Conservation (phyloP, 2,113 vertebrate genomes). For the Petaurus breviceps region DNA sequence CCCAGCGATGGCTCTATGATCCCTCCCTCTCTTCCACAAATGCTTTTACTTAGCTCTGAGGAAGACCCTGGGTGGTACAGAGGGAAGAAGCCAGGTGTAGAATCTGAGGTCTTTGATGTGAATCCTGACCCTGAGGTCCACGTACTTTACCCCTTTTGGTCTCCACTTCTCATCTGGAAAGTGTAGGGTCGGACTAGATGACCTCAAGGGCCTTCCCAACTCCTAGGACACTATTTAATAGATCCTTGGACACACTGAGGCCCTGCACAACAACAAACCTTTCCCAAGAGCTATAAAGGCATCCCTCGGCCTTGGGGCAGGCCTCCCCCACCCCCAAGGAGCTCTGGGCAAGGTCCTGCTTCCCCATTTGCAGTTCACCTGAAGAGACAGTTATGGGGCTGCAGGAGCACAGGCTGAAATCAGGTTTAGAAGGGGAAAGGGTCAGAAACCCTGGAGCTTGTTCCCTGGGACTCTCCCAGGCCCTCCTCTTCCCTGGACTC, state of each 20-base stretch:
- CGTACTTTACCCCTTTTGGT: neutral
- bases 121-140: neutral
- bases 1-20: neutral
- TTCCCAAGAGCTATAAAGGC: too few relatives aligned
- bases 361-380: neutral
- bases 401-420: neutral
- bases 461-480: neutral
- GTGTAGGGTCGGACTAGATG: neutral
- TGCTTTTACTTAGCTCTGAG: neutral
- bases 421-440: slow-evolving; percentile 2
- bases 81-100: neutral
- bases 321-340: neutral
- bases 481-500: neutral
- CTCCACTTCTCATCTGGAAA: neutral
- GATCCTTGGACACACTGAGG: neutral
- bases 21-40: neutral
- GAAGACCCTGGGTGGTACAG: neutral
- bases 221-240: neutral
- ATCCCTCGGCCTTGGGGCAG: neutral
- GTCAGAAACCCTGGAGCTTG: neutral
- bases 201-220: neutral
- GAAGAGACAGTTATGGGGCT: neutral
- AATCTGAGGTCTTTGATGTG: neutral
- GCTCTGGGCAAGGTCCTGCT: neutral
- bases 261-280: neutral